phyloP scores from a whole-genome alignment of 2,888 invertebrate species.

The Ectropis crepuscularia region DNA sequence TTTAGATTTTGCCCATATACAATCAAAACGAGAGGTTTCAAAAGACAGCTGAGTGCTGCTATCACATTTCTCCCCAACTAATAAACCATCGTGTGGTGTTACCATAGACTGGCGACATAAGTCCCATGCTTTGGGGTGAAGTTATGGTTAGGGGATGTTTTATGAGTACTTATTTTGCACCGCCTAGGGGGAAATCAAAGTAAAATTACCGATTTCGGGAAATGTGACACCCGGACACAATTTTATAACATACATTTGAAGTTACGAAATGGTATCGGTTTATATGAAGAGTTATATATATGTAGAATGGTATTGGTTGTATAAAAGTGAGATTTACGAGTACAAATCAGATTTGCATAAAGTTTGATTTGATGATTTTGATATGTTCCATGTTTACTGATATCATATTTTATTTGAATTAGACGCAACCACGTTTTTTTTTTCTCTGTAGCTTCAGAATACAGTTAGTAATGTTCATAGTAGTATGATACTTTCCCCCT shows the following conservation, averaged over 20 bases:
- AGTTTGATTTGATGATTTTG: slow-evolving; percentile 6
- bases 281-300: slow-evolving; percentile 5
- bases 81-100: slow-evolving; percentile 47
- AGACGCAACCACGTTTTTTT: too few relatives aligned
- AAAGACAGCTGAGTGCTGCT: slow-evolving; percentile 18
- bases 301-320: slow-evolving; percentile 3
- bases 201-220: slow-evolving; percentile 30
- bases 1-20: too few relatives aligned
- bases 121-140: slow-evolving; percentile 56
- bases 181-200: slow-evolving; percentile 46
- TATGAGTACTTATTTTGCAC: slow-evolving; percentile 74
- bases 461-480: too few relatives aligned
- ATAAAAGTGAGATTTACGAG: slow-evolving; percentile 14
- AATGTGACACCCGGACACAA: slow-evolving; percentile 20
- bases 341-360: slow-evolving; percentile 17
- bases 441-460: too few relatives aligned
- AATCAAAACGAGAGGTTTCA: background rate
- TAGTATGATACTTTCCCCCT: too few relatives aligned
- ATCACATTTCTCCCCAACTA: slow-evolving; percentile 37
- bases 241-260: slow-evolving; percentile 5
- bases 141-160: slow-evolving; percentile 74
- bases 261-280: too few relatives aligned
- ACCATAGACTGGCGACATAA: slow-evolving; percentile 39
- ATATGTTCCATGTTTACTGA: slow-evolving; percentile 5
- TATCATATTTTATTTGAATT: background rate